Evolutionary conservation across 2,888 invertebrate species (phyloP), one percentile per base, ranked within the genome.

Genomic region (Morpho helenor): DNA sequence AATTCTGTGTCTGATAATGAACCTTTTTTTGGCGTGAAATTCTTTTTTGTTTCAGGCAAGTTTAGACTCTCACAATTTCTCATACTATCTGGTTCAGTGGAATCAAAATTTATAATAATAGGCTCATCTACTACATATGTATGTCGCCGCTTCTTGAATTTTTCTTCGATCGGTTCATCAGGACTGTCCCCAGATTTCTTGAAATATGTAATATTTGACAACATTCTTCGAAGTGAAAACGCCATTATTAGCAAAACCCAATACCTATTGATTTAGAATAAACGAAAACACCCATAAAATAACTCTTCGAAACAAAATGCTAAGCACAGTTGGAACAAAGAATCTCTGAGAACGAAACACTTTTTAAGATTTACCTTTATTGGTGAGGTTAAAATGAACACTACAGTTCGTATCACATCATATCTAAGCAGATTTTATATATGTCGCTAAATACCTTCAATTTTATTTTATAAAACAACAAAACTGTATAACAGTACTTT

Each of bases 161-260:
- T 63, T 7, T 65, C 58, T 59, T 59, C 63, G 58, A 53, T 55
- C 39, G 56, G 39, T 43, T 43, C 52, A 50, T 59, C 69, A 41
- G 68, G 66, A 0, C 61, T 59, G 0, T 77, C 79, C 0, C 72
- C 84, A 7, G 85, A 70, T 66, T 87, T 87, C 23, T 87, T 78
- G 62, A 90, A 90, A 66, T 89, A 90, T 3, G 74, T 80, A 49
- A 89, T 90, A 63, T 87, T 88, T 6, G 87, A 87, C 54, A 89
- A 72, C 76, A 90, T 90, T 71, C 83, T 87, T 63, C 86, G 70
- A 52, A 90, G 66, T 3, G 90, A 85, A 71, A 89, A 90, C 78
- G 89, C 84, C 90, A 90, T 90, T 69, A 16, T 59, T 40, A 23
- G 9, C 31, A 31, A 31, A 31, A 31, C 5, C 31, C 31, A 5